phyloP scores from a whole-genome alignment of 2,888 invertebrate genomes.

The Aphelenchoides bicaudatus region DNA sequence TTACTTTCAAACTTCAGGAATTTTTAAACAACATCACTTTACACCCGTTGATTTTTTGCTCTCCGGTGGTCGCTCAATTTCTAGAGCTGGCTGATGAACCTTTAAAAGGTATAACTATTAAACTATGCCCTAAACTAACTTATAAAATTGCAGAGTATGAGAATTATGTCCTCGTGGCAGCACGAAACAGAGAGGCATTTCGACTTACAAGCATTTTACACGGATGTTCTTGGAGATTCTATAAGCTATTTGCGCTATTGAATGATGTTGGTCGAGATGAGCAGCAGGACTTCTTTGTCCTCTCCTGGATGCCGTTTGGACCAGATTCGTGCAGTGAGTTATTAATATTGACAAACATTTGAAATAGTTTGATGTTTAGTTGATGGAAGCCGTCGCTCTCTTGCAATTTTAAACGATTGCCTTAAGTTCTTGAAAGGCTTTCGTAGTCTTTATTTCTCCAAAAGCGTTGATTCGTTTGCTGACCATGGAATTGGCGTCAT shows the following conservation, averaged over 20 bases:
- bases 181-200: conserved; percentile 20
- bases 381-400: conserved; percentile 12
- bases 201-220: conserved; percentile 11
- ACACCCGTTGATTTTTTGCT: conserved; percentile 30
- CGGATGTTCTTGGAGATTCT: conserved; percentile 28
- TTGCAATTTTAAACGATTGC: background rate
- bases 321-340: conserved; percentile 24
- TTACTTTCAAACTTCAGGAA: conserved; percentile 13
- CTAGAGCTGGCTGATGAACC: conserved; percentile 10
- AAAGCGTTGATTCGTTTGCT: conserved; percentile 10
- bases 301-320: conserved; percentile 35
- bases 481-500: conserved; percentile 20
- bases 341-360: background rate
- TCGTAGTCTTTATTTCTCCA: conserved; percentile 1
- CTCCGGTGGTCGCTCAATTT: conserved; percentile 23
- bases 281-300: conserved; percentile 14
- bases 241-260: conserved; percentile 27
- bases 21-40: conserved; percentile 28
- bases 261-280: background rate
- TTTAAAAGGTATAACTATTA: conserved; percentile 3
- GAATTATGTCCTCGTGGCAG: conserved; percentile 21
- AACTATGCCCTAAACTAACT: background rate
- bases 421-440: conserved; percentile 17
- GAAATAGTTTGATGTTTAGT: background rate
- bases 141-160: conserved; percentile 12